Evolutionary conservation across 2,888 invertebrate genomes (phyloP), one percentile per base, ranked within the genome.

Genomic region (Peribatodes rhomboidaria): DNA sequence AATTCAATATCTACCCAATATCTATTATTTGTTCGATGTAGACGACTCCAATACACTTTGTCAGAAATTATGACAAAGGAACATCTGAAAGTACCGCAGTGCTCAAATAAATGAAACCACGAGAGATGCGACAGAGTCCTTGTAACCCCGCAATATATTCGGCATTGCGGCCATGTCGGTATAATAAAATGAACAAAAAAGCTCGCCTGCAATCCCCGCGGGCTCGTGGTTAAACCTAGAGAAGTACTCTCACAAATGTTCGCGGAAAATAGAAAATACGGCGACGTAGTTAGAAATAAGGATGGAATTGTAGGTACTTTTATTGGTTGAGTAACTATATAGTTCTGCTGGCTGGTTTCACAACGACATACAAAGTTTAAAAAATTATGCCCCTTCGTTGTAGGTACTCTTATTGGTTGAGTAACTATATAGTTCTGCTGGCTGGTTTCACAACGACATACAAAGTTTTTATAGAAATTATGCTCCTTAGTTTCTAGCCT

Each of bases 141-240:
- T 44, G 58, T 55, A 42, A 41, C 65, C 42, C 44, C 41, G 52
- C 65, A 56, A 65, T 52, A 37, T 27, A 55, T 44, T 44, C 27
- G 14, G 13, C 42, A 18, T 27, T 31, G 57, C 35, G 42, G 31
- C 56, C 37, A 13, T 37, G 55, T 47, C 37, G 44, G 31, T 2
- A 46, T 35, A 63, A 58, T 53, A 41, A 56, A 65, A 57, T 44
- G 59, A 55, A 59, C 18, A 41, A 50, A 64, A 60, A 50, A 52
- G 14, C 14, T 16, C 31, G 11, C 10, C 37, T 1, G 42, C 50
- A 65, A 56, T 60, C 52, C 65, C 65, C 59, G 13, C 60, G 52
- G 56, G 65, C 44, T 20, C 31, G 44, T 4, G 46, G 14, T 33
- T 46, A 60, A 56, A 56, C n/a, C 18, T 50, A 46, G 50, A 37